These are phyloP conservation scores for Toxonevra muliebris DNA, from an alignment of 2,888 invertebrate species.

Conservation along the genomic window DNA sequence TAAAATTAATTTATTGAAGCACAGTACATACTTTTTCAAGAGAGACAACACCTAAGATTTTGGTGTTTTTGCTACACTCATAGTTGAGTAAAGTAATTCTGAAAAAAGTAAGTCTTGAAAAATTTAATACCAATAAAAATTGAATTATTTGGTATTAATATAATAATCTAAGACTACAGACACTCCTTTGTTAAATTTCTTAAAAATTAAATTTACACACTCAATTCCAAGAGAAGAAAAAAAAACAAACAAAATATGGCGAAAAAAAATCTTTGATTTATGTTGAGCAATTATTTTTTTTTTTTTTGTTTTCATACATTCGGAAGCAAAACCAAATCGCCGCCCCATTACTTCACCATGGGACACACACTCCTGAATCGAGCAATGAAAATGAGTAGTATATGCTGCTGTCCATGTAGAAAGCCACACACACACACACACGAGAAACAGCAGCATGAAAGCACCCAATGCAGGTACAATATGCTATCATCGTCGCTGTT, in stretches of 20 bases:
- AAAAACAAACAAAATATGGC: not conserved
- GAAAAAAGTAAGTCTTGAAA: no score
- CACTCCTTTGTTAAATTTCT: no score
- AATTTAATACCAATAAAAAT: no score
- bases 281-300: constrained; percentile 59
- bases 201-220: no score
- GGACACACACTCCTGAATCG: constrained; percentile 18
- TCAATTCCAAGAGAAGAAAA: not conserved
- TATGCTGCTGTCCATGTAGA: not conserved
- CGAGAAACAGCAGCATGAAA: not conserved
- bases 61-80: no score
- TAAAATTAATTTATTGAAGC: no score
- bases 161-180: no score
- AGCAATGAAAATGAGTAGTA: constrained; percentile 12
- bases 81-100: no score
- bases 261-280: constrained; percentile 54
- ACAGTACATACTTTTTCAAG: no score
- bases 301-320: constrained; percentile 21
- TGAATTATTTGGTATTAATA: no score
- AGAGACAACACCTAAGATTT: no score
- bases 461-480: no score
- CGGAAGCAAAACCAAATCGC: constrained; percentile 5
- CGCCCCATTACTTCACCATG: constrained; percentile 36
- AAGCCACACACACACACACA: constrained; percentile 5
- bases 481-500: constrained; percentile 1